Evolutionary conservation across 2,113 vertebrate genomes (phyloP).

Genomic region (Laticauda colubrina): DNA sequence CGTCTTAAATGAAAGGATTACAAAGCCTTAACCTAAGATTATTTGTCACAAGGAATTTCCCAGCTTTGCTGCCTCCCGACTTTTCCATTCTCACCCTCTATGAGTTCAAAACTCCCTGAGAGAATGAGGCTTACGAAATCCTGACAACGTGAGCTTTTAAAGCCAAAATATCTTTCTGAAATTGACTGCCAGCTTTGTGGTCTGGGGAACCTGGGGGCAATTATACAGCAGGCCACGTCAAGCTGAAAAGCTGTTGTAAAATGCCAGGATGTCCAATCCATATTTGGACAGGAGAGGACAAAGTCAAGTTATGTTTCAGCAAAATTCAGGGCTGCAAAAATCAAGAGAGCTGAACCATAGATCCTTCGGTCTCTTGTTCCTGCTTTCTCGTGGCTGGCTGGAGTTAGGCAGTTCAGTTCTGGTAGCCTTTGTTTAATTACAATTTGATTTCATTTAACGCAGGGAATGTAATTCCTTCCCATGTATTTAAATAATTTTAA

Average conservation of each 20-base stretch:
- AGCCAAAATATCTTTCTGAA: neutral
- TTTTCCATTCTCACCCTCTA: neutral
- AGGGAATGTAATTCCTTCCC: neutral
- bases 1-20: neutral
- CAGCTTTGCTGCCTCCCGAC: neutral
- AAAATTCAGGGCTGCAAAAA: neutral
- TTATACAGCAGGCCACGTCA: neutral
- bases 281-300: neutral
- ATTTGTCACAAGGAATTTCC: constrained; percentile 19
- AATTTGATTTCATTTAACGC: neutral
- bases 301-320: neutral
- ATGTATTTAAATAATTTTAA: neutral
- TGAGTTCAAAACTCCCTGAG: neutral
- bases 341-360: neutral
- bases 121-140: neutral
- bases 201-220: neutral
- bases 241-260: neutral
- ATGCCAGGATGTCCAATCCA: neutral
- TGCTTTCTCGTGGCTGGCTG: neutral
- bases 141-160: neutral
- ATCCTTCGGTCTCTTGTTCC: neutral
- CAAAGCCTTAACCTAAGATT: neutral
- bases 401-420: neutral
- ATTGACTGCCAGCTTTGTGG: neutral
- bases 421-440: neutral